Percentiles rank a stretch among this genome's conserved stretches.
These are phyloP conservation scores for Ceratitis capitata DNA, from an alignment of 1,140 invertebrate species.

Conservation along the genomic window DNA sequence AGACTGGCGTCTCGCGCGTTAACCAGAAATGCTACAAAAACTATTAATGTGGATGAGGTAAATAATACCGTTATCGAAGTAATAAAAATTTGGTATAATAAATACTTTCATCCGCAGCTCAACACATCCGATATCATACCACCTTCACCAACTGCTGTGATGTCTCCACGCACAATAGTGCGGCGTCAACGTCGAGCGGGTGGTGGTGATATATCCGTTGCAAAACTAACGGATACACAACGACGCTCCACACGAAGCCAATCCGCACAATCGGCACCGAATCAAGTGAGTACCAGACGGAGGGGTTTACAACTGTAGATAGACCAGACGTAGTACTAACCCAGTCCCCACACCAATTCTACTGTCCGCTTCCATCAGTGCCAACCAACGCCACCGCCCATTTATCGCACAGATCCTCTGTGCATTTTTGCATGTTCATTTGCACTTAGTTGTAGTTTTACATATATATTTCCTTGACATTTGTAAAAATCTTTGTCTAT, in stretches of 20 bases:
- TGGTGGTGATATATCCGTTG: constrained; percentile 8
- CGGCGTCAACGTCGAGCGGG: constrained; percentile 12
- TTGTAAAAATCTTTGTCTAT: neutral
- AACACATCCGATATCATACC: constrained; percentile 53
- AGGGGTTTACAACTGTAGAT: constrained; percentile 17
- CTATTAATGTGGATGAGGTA: constrained; percentile 18
- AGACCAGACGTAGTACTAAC: neutral
- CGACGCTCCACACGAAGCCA: neutral
- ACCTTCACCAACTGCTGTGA: constrained; percentile 46
- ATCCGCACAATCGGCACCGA: neutral
- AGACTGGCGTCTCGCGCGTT: neutral
- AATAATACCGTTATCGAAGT: neutral
- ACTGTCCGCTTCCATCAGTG: neutral
- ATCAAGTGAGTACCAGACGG: constrained; percentile 21
- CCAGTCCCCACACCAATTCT: neutral
- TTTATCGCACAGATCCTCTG: neutral
- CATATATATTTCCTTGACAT: neutral
- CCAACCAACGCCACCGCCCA: neutral
- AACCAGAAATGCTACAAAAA: neutral
- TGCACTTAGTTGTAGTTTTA: neutral
- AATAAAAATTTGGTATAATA: neutral
- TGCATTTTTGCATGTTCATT: neutral
- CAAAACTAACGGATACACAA: neutral
- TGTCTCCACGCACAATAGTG: neutral
- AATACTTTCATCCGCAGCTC: constrained; percentile 32